These are phyloP conservation scores for Holothuria leucospilota DNA, from an alignment of 53 echinoderm and acorn worm genomes.

Conservation along the genomic window DNA sequence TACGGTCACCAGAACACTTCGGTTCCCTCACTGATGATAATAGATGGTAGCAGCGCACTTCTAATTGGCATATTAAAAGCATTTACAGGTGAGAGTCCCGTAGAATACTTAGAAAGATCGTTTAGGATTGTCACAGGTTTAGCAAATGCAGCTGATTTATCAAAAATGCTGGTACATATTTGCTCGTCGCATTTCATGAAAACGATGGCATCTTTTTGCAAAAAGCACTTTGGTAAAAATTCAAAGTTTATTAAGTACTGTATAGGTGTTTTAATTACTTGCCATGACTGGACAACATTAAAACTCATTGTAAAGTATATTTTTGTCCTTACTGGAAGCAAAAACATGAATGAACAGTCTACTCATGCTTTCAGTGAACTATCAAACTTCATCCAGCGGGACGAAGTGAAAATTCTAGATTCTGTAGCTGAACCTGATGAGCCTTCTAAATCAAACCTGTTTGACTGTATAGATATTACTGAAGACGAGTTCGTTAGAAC, in stretches of 20 bases:
- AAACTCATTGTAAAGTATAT: constrained; percentile 14
- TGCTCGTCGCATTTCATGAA: constrained; percentile 34
- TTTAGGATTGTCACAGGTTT: background rate
- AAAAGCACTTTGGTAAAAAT: constrained; percentile 10
- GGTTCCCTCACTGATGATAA: background rate
- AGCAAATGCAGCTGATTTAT: background rate
- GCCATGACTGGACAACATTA: background rate
- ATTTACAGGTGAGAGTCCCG: background rate
- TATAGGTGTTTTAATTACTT: background rate
- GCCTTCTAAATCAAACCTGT: too few relatives aligned
- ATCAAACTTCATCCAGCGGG: background rate
- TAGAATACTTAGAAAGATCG: background rate
- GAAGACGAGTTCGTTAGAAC: background rate
- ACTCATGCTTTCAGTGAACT: background rate
- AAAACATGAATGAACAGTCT: background rate
- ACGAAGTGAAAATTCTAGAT: too few relatives aligned
- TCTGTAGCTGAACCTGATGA: too few relatives aligned
- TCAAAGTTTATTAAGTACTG: constrained; percentile 8
- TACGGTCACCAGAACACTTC: constrained; percentile 27
- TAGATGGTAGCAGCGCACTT: constrained; percentile 4
- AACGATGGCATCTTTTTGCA: constrained; percentile 1
- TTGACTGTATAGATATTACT: background rate
- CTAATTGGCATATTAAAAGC: background rate
- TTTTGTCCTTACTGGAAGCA: background rate
- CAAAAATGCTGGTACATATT: background rate